A percentile compares a stretch with the other conserved stretches of the same genome.
Evolutionary conservation across 2,113 vertebrate genomes (phyloP).

Genomic region (rabbit (Oryctolagus cuniculus)): mOryCun1.1 NC_091435.1:55273501-55274000

Average conservation of each 20-base stretch:
- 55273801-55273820: slow-evolving; percentile 7
- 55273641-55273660: slow-evolving; percentile 29
- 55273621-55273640: slow-evolving; percentile 15
- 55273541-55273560: background rate
- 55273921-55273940: slow-evolving; percentile 32
- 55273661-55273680: slow-evolving; percentile 43
- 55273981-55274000: slow-evolving; percentile 5
- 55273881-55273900: slow-evolving; percentile 52
- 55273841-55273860: background rate
- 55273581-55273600: background rate
- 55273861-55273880: slow-evolving; percentile 13
- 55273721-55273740: slow-evolving; percentile 1
- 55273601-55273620: background rate
- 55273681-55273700: background rate
- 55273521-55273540: no score
- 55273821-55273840: slow-evolving; percentile 38
- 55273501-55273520: background rate
- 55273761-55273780: background rate
- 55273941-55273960: background rate
- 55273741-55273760: background rate
- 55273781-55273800: background rate
- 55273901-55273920: background rate
- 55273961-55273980: background rate
- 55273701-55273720: background rate
- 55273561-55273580: background rate